phyloP scores from a whole-genome alignment of 1,140 invertebrate species.

The Nylanderia fulva region DNA sequence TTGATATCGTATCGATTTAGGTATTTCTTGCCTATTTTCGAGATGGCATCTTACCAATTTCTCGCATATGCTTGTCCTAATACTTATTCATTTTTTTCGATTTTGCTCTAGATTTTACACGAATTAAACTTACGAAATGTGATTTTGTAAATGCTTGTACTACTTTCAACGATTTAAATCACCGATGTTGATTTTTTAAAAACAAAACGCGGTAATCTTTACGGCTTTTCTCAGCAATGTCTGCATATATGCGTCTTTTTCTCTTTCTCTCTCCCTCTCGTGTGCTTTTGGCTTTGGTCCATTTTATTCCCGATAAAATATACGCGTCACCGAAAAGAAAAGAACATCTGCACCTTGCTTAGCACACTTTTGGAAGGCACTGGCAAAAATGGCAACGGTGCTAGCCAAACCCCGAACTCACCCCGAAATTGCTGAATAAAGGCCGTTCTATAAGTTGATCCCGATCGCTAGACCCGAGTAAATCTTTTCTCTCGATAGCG shows the following conservation, averaged over 20 bases:
- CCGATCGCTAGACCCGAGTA: neutral
- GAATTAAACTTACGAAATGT: neutral
- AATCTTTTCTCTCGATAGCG: conserved; percentile 22
- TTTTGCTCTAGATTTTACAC: neutral
- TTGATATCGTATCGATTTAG: neutral
- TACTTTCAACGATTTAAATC: conserved; percentile 49
- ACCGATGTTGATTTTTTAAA: conserved; percentile 10
- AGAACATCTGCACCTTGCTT: neutral
- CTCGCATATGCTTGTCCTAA: neutral
- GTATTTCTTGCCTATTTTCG: neutral
- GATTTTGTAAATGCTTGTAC: conserved; percentile 32
- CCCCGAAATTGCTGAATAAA: conserved; percentile 67
- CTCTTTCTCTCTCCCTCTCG: neutral
- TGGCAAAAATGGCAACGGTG: conserved; percentile 65
- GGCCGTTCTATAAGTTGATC: conserved; percentile 27
- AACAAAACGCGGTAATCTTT: neutral
- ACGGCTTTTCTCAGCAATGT: conserved; percentile 18
- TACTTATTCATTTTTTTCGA: neutral
- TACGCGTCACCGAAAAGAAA: conserved; percentile 46
- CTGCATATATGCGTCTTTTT: neutral
- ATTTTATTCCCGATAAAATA: conserved; percentile 71
- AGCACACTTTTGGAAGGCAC: conserved; percentile 20
- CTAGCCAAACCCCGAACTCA: conserved; percentile 19
- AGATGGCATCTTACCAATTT: neutral
- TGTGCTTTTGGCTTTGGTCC: conserved; percentile 67